Percentiles rank a stretch among this genome's conserved stretches.
Evolutionary conservation across 2,797 vertebrate species (phyloP).

Genomic region (Galagoides demidoff): DNA sequence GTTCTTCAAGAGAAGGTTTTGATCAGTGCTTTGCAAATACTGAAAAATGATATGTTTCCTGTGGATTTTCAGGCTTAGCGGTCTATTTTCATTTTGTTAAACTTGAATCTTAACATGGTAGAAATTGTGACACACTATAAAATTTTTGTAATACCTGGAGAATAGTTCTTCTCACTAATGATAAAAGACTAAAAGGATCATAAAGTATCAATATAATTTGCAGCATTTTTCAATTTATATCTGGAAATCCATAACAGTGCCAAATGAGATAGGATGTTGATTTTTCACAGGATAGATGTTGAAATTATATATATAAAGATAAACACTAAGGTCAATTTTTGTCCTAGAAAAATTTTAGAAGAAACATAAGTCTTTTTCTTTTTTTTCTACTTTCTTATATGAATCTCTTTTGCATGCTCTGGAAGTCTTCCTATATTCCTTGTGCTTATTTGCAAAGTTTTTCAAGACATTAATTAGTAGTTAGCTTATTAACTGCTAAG

Average conservation of each 20-base stretch:
- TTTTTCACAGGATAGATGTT: neutral
- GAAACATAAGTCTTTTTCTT: neutral
- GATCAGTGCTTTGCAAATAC: slow-evolving; percentile 29
- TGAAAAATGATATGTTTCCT: neutral
- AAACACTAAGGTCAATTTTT: neutral
- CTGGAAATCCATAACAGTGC: neutral
- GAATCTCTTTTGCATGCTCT: neutral
- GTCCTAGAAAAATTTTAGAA: neutral
- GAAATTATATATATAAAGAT: neutral
- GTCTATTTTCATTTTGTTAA: slow-evolving; percentile 10
- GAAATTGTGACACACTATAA: neutral
- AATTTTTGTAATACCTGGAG: neutral
- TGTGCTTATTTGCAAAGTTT: neutral
- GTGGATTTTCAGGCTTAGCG: neutral
- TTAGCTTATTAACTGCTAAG: neutral
- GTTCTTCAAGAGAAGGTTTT: slow-evolving; percentile 28
- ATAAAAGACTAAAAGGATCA: slow-evolving; percentile 16
- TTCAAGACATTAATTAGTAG: slow-evolving; percentile 12
- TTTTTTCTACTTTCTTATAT: neutral
- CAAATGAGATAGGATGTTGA: neutral
- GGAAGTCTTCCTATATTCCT: neutral
- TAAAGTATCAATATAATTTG: neutral
- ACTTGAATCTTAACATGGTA: slow-evolving; percentile 29
- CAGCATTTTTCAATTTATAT: neutral
- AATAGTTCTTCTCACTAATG: neutral